Evolutionary conservation across 1,140 invertebrate genomes (phyloP).

Genomic region (Bombus affinis): DNA sequence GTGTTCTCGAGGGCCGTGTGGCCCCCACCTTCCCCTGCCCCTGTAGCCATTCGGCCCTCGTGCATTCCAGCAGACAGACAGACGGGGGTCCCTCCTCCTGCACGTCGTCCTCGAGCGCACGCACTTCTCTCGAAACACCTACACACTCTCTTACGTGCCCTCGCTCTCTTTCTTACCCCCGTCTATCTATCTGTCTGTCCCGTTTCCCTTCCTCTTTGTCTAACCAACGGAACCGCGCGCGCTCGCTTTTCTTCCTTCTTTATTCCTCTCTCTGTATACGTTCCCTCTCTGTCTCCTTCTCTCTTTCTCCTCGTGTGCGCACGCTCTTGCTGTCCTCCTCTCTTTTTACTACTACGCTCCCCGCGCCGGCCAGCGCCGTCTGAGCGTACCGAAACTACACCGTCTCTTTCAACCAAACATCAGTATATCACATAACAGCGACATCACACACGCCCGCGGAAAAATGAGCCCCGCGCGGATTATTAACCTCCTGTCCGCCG

Average conservation of each 20-base stretch:
- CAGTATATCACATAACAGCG: constrained; percentile 60
- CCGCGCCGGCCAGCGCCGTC: constrained; percentile 59
- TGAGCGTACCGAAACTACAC: constrained; percentile 66
- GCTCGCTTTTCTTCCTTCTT: constrained; percentile 29
- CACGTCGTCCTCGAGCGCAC: constrained; percentile 61
- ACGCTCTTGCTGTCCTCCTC: constrained; percentile 53
- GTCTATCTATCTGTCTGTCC: constrained; percentile 45
- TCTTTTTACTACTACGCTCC: constrained; percentile 59
- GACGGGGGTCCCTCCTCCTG: constrained; percentile 64
- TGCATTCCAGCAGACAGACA: constrained; percentile 71
- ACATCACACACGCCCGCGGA: constrained; percentile 56
- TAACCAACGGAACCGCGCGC: constrained; percentile 13
- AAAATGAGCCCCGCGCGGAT: constrained; percentile 60
- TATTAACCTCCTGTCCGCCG: constrained; percentile 65
- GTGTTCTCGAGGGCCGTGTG: constrained; percentile 67
- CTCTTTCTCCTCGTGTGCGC: constrained; percentile 48
- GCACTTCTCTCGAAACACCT: constrained; percentile 62
- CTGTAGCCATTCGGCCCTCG: constrained; percentile 77
- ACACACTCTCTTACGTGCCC: constrained; percentile 65
- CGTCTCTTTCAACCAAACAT: constrained; percentile 58
- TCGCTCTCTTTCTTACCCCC: constrained; percentile 46
- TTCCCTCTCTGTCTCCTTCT: constrained; percentile 33
- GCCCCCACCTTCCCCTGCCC: constrained; percentile 62
- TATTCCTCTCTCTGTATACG: not conserved
- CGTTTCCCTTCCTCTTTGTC: constrained; percentile 27